These are phyloP conservation scores for Drosophila multiciliata DNA, from an alignment of 2,888 invertebrate species.

Conservation along the genomic window DNA sequence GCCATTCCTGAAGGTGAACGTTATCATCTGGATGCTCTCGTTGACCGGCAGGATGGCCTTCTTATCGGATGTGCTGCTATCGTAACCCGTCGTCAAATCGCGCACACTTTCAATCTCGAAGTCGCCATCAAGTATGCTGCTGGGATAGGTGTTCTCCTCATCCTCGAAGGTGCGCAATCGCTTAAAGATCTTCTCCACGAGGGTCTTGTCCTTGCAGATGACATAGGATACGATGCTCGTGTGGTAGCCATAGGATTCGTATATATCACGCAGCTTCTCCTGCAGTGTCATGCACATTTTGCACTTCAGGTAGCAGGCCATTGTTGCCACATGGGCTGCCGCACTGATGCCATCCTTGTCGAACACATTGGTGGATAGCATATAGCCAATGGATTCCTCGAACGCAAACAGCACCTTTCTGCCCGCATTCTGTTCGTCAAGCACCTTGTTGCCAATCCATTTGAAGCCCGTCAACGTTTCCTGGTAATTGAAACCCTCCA, in stretches of 20 bases:
- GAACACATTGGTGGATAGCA: constrained; percentile 93
- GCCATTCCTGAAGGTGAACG: constrained; percentile 95
- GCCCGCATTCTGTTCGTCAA: constrained; percentile 89
- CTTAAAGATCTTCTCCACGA: constrained; percentile 91
- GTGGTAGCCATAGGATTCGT: constrained; percentile 95
- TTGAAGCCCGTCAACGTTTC: constrained; percentile 99
- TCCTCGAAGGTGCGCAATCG: constrained; percentile 90
- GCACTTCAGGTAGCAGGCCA: constrained; percentile 89
- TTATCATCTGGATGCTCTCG: constrained; percentile 94
- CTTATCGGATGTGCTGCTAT: constrained; percentile 89
- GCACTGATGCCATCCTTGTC: constrained; percentile 99
- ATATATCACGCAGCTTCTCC: constrained; percentile 90
- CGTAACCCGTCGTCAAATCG: constrained; percentile 94
- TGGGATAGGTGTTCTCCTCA: constrained; percentile 88
- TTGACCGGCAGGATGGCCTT: constrained; percentile 89
- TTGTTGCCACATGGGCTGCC: constrained; percentile 91
- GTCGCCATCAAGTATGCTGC: constrained; percentile 87
- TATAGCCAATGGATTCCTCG: constrained; percentile 99
- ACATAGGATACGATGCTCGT: constrained; percentile 94
- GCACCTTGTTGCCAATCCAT: constrained; percentile 97
- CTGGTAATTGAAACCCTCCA: constrained; percentile 90
- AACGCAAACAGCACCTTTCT: constrained; percentile 96
- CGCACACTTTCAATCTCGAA: constrained; percentile 90
- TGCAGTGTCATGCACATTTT: constrained; percentile 87
- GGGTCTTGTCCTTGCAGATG: constrained; percentile 90